phyloP scores from a whole-genome alignment of 2,113 vertebrate genomes.

The Pheucticus melanocephalus region DNA sequence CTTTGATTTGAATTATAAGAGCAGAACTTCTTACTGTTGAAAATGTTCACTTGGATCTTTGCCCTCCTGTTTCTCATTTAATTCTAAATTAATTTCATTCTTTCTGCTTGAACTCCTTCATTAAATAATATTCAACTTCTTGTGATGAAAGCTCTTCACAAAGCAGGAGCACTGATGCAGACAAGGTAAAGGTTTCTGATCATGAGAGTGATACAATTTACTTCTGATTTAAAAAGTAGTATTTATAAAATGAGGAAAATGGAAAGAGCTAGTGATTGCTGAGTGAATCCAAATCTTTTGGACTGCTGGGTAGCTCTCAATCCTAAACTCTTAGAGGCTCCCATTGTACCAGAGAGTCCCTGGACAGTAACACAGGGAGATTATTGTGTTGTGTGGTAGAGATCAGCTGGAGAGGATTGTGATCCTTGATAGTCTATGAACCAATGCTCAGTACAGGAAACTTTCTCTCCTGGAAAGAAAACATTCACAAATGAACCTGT shows the following conservation, averaged over 20 bases:
- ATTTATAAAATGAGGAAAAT: not conserved
- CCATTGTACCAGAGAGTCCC: not conserved
- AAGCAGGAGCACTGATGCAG: not conserved
- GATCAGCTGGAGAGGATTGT: not conserved
- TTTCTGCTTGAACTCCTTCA: not conserved
- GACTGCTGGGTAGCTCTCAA: not conserved
- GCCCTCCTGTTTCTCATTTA: not conserved
- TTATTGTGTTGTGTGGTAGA: not conserved
- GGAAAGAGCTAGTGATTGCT: not conserved
- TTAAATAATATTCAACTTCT: not conserved
- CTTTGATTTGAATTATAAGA: not conserved
- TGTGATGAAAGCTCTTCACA: not conserved
- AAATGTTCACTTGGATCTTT: not conserved
- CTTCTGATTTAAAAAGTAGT: not conserved
- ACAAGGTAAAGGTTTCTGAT: not conserved
- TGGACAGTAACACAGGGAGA: not conserved
- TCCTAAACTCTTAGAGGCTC: not conserved
- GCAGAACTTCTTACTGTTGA: not conserved
- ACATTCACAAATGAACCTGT: not conserved
- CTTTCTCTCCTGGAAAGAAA: not conserved
- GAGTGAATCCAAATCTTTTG: not conserved
- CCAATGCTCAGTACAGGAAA: not conserved
- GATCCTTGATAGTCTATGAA: fast-evolving
- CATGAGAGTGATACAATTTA: not conserved
- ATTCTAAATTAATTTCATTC: not conserved